These are phyloP conservation scores for Chromoteleia sp. DNA, from an alignment of 2,888 invertebrate species.

Conservation along the genomic window DNA sequence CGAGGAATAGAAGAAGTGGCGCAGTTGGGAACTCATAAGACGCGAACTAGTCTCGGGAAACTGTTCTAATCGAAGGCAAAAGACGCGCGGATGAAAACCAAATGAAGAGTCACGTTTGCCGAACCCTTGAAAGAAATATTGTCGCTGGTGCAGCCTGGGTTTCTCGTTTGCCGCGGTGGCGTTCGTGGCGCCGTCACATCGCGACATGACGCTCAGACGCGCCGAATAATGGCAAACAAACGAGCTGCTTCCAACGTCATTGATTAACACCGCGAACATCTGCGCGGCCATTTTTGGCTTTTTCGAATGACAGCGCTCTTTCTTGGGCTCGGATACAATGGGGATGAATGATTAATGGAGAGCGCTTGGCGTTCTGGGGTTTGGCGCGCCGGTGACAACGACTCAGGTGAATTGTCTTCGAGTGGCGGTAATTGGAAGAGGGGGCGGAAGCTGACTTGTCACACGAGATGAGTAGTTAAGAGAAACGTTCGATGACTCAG, in stretches of 20 bases:
- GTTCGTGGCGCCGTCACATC: slow-evolving; percentile 40
- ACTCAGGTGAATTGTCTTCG: slow-evolving; percentile 31
- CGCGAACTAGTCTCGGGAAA: slow-evolving; percentile 76
- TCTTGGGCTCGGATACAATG: not conserved
- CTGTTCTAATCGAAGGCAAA: slow-evolving; percentile 72
- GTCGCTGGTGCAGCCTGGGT: slow-evolving; percentile 20
- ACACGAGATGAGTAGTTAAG: not conserved
- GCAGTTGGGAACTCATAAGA: slow-evolving; percentile 83
- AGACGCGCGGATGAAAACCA: slow-evolving; percentile 68
- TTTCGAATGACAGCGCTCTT: slow-evolving; percentile 47
- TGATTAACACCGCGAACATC: slow-evolving; percentile 65
- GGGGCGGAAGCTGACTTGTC: not conserved
- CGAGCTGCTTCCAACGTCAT: slow-evolving; percentile 44
- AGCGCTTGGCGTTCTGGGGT: not conserved
- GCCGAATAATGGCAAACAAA: slow-evolving; percentile 63
- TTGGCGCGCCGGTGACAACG: not conserved
- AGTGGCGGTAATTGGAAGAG: slow-evolving; percentile 1
- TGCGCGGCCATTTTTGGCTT: slow-evolving; percentile 54
- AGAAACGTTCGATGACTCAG: not conserved
- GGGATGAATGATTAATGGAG: slow-evolving; percentile 41
- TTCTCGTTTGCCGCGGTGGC: slow-evolving; percentile 15
- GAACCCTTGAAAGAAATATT: slow-evolving; percentile 52
- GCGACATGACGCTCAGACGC: slow-evolving; percentile 43
- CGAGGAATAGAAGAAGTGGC: slow-evolving; percentile 85
- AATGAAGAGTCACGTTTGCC: slow-evolving; percentile 72